A percentile compares a stretch with the other conserved stretches of the same genome.
Conservation (phyloP, 2,888 invertebrate species). For the Calliphora vomitoria region DNA sequence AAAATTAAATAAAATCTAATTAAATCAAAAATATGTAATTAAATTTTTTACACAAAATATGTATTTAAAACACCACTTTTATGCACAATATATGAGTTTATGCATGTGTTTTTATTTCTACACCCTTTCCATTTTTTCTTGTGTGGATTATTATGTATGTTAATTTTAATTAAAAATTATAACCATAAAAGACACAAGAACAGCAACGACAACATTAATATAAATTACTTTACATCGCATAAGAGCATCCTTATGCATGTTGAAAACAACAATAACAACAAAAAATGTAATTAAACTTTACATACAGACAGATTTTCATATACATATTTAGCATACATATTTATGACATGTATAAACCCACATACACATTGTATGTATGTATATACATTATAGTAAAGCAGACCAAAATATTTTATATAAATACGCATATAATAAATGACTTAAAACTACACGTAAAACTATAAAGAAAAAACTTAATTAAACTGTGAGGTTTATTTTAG, state of each 20-base stretch:
- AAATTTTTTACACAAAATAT: slow-evolving; percentile 6
- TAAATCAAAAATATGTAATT: background rate
- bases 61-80: background rate
- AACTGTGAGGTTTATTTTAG: background rate
- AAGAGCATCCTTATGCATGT: slow-evolving; percentile 56
- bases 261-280: slow-evolving; percentile 10
- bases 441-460: slow-evolving; percentile 64
- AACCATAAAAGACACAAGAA: slow-evolving; percentile 60
- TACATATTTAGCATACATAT: background rate
- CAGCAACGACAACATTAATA: slow-evolving; percentile 55
- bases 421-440: slow-evolving; percentile 69
- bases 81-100: background rate
- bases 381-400: background rate
- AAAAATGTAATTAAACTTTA: slow-evolving; percentile 69
- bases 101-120: background rate
- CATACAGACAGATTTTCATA: background rate
- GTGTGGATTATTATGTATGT: slow-evolving; percentile 62
- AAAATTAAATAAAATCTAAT: slow-evolving; percentile 13
- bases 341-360: background rate
- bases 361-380: background rate
- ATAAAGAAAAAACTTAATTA: slow-evolving; percentile 58
- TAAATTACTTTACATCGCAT: slow-evolving; percentile 53
- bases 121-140: background rate
- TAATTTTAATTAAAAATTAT: slow-evolving; percentile 72
- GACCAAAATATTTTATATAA: slow-evolving; percentile 10